A percentile compares a stretch with the other conserved stretches of the same genome.
Conservation (phyloP, 2,797 vertebrate genomes). For the Lepus townsendii region DNA sequence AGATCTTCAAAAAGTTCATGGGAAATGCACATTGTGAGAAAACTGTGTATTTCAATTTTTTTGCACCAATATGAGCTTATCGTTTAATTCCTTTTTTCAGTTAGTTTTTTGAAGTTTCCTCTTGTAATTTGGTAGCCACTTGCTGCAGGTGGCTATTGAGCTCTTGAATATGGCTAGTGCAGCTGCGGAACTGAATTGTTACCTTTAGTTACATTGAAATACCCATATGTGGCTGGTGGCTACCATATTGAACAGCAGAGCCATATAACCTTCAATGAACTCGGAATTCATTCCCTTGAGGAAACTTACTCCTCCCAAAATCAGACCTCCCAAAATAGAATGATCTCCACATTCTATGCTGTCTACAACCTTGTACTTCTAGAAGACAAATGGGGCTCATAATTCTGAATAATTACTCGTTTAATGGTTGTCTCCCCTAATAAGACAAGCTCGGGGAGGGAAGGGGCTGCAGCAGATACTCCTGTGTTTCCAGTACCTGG, state of each 20-base stretch:
- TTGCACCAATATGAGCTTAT: too few species aligned
- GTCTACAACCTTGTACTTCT: neutral
- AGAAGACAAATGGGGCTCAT: neutral
- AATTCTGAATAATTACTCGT: constrained; percentile 21
- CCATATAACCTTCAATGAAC: neutral
- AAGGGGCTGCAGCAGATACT: neutral
- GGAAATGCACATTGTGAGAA: too few species aligned
- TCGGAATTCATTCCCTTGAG: neutral
- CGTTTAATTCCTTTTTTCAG: too few species aligned
- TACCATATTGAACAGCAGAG: neutral
- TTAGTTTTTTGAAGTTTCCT: too few species aligned
- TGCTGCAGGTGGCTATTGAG: neutral
- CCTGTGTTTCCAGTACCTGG: neutral
- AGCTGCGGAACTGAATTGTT: neutral
- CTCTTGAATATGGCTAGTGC: neutral
- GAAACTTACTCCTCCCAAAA: neutral
- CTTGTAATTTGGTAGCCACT: neutral
- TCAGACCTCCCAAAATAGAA: neutral
- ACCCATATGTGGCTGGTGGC: too few species aligned
- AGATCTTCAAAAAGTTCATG: too few species aligned
- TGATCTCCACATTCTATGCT: neutral
- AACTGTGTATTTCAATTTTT: too few species aligned
- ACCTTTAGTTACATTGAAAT: neutral
- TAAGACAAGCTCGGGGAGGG: neutral
- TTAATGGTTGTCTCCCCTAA: neutral